A percentile compares a stretch with the other conserved stretches of the same genome.
phyloP scores from a whole-genome alignment of 1,140 invertebrate genomes.

The Tribolium madens region DNA sequence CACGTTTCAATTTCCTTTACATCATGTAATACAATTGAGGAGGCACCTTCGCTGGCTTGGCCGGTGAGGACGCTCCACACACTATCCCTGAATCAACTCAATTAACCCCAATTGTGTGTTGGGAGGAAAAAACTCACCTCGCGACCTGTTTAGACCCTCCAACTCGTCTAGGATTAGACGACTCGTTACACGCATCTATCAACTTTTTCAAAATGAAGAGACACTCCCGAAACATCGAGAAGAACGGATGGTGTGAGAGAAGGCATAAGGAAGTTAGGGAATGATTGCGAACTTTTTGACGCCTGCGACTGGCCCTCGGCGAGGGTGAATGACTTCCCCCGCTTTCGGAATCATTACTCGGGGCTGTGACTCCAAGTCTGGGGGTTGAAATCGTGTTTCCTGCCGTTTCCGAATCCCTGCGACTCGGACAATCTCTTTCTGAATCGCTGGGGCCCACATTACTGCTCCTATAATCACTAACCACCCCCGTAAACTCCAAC shows the following conservation, averaged over 20 bases:
- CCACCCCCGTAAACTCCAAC: neutral
- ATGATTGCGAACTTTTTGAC: conserved; percentile 87
- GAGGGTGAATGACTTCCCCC: conserved; percentile 89
- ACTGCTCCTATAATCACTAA: conserved; percentile 92
- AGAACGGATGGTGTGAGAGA: conserved; percentile 99
- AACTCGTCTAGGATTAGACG: conserved; percentile 86
- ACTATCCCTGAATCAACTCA: conserved; percentile 77
- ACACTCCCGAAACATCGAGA: conserved; percentile 97
- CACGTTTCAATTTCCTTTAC: conserved; percentile 98
- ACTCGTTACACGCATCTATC: conserved; percentile 97
- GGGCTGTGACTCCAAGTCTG: conserved; percentile 75
- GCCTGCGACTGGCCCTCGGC: conserved; percentile 82
- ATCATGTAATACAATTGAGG: conserved; percentile 93
- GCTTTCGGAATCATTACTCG: conserved; percentile 86
- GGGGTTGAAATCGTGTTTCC: conserved; percentile 62
- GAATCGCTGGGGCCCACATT: conserved; percentile 89
- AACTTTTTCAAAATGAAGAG: conserved; percentile 94
- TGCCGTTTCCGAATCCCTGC: conserved; percentile 75
- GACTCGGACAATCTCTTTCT: conserved; percentile 80
- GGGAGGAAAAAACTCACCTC: conserved; percentile 71
- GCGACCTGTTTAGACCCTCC: conserved; percentile 87
- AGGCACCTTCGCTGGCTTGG: conserved; percentile 80
- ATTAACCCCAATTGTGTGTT: neutral
- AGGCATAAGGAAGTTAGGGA: conserved; percentile 97
- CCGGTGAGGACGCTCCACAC: conserved; percentile 92